A percentile compares a stretch with the other conserved stretches of the same genome.
These are phyloP conservation scores for Numenius phaeopus DNA, from an alignment of 2,797 vertebrate species.

Conservation along the genomic window DNA sequence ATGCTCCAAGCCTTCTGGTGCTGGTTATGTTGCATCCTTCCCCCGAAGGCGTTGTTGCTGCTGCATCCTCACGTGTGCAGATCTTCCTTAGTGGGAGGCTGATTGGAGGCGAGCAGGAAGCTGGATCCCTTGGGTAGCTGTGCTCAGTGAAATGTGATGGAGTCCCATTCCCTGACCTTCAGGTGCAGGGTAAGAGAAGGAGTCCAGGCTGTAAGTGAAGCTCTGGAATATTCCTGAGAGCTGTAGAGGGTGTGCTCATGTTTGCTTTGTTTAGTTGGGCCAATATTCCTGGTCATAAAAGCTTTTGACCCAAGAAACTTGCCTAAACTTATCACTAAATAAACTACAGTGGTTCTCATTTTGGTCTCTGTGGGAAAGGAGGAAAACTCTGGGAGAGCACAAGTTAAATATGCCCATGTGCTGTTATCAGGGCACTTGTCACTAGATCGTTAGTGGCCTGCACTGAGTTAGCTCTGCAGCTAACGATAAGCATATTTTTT, in stretches of 20 bases:
- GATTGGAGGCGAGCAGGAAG: background rate
- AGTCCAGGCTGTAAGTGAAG: background rate
- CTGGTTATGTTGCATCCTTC: background rate
- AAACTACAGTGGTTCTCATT: background rate
- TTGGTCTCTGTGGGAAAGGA: background rate
- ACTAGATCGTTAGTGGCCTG: fast-evolving
- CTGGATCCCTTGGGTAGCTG: background rate
- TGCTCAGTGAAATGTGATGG: background rate
- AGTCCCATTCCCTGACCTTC: background rate
- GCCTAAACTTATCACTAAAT: background rate
- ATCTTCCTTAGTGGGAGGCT: background rate
- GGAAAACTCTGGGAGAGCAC: background rate
- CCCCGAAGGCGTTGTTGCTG: background rate
- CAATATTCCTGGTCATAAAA: background rate
- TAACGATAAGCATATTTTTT: background rate
- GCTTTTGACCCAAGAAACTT: background rate
- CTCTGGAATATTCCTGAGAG: background rate
- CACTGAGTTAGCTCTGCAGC: background rate
- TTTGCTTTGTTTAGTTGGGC: background rate
- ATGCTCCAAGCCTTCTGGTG: background rate
- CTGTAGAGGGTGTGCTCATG: background rate
- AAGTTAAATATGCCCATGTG: background rate
- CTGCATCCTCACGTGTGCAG: background rate
- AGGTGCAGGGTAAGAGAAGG: background rate
- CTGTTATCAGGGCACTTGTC: background rate